Evolutionary conservation across 2,113 vertebrate species (phyloP).

Genomic region (Zootoca vivipara): DNA sequence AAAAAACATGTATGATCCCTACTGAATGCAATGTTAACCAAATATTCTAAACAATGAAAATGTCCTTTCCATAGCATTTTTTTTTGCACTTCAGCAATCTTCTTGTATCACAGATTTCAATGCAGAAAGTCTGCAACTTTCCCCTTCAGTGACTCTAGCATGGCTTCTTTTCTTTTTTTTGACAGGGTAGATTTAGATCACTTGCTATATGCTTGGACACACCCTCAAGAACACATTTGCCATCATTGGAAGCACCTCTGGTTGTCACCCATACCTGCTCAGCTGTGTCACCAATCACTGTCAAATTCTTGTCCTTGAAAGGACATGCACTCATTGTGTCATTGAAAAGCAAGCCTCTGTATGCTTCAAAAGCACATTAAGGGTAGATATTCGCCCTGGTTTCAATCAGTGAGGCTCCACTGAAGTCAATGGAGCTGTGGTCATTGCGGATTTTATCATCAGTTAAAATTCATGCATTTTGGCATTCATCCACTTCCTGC

Average conservation of each 20-base stretch:
- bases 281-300: not conserved
- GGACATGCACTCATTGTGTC: not conserved
- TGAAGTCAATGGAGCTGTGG: slow-evolving; percentile 1
- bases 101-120: not conserved
- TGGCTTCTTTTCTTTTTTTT: rapidly evolving
- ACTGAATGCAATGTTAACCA: not conserved
- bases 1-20: not conserved
- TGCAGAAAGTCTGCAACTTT: not conserved
- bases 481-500: not conserved
- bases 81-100: not conserved
- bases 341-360: not conserved
- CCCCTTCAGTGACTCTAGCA: not conserved
- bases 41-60: not conserved
- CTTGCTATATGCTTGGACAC: not conserved
- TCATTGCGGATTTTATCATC: not conserved
- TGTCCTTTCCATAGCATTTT: not conserved
- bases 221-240: not conserved
- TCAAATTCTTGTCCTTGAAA: slow-evolving; percentile 8
- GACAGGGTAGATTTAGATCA: not conserved
- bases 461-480: not conserved
- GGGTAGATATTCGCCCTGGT: not conserved
- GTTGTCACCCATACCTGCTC: slow-evolving; percentile 7
- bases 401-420: not conserved
- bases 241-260: not conserved
- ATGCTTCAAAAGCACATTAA: slow-evolving; percentile 10